A percentile compares a stretch with the other conserved stretches of the same genome.
These are phyloP conservation scores for Coranthus polyacanthus DNA, from an alignment of 2,797 vertebrate genomes.

Conservation along the genomic window DNA sequence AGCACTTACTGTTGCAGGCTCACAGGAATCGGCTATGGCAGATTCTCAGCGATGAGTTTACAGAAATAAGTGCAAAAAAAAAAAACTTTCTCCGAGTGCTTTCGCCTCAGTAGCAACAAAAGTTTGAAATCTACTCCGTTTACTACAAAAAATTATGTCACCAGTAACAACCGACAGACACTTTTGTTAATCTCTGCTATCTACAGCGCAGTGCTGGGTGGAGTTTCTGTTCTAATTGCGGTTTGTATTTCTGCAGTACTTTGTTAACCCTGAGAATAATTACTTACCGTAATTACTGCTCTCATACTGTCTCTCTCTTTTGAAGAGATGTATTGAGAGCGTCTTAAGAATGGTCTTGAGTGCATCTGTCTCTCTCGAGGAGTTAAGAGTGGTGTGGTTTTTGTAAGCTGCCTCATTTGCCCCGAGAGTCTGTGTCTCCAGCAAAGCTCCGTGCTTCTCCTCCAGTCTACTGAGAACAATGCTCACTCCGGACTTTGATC, in stretches of 20 bases:
- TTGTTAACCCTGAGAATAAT: constrained; percentile 51
- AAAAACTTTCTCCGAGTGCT: no score
- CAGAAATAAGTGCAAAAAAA: no score
- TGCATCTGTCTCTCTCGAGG: constrained; percentile 71
- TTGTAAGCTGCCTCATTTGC: constrained; percentile 70
- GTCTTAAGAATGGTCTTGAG: constrained; percentile 70
- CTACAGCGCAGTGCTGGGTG: not conserved
- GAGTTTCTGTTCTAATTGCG: constrained; percentile 17
- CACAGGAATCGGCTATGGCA: constrained; percentile 3
- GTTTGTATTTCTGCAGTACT: constrained; percentile 42
- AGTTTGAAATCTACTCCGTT: no score
- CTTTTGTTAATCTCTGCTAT: not conserved
- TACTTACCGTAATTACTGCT: constrained; percentile 60
- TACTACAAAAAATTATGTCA: no score
- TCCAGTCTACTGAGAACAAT: constrained; percentile 23
- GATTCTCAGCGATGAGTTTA: no score
- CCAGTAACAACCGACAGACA: no score
- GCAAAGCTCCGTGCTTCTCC: constrained; percentile 16
- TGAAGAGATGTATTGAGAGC: constrained; percentile 65
- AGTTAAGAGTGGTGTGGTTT: constrained; percentile 65
- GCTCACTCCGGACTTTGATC: constrained; percentile 42
- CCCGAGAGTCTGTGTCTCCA: constrained; percentile 52
- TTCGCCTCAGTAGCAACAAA: no score
- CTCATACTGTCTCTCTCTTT: constrained; percentile 47
- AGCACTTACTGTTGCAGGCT: not conserved